These are phyloP conservation scores for Daptonema setosum DNA, from an alignment of 2,888 invertebrate species.

Conservation along the genomic window DNA sequence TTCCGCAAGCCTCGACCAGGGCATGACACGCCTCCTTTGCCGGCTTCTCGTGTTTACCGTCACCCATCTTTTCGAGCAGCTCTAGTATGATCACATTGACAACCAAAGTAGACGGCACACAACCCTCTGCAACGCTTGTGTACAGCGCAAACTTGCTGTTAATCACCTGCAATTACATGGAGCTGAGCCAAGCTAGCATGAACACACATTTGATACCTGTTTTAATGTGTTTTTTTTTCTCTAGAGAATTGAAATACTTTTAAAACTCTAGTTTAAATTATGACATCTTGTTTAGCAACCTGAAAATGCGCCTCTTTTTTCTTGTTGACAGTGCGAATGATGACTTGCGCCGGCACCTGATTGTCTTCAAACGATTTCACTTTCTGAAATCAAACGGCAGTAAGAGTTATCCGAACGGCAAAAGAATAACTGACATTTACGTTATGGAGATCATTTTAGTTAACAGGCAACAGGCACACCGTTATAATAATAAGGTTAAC, in stretches of 20 bases:
- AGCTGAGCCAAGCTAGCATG: too few relatives aligned
- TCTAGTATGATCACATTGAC: not conserved
- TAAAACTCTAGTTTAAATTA: too few relatives aligned
- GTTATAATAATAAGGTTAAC: too few relatives aligned
- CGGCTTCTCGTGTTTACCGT: not conserved
- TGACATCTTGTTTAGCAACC: not conserved
- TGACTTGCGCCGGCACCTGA: not conserved
- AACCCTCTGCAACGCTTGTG: not conserved
- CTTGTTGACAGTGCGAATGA: not conserved
- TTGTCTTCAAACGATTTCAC: not conserved
- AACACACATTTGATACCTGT: too few relatives aligned
- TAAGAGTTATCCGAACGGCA: too few relatives aligned
- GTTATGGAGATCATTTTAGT: too few relatives aligned
- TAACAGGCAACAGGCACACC: too few relatives aligned
- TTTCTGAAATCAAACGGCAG: not conserved
- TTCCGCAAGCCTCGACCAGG: not conserved
- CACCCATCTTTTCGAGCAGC: not conserved
- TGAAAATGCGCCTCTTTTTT: not conserved
- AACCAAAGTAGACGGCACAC: not conserved
- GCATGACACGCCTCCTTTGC: not conserved
- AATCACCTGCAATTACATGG: not conserved
- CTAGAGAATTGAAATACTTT: too few relatives aligned
- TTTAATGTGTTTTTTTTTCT: too few relatives aligned
- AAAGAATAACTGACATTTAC: too few relatives aligned
- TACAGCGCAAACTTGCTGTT: not conserved